These are phyloP conservation scores for Synanthedon formicaeformis DNA, from an alignment of 2,888 invertebrate genomes.

Conservation along the genomic window DNA sequence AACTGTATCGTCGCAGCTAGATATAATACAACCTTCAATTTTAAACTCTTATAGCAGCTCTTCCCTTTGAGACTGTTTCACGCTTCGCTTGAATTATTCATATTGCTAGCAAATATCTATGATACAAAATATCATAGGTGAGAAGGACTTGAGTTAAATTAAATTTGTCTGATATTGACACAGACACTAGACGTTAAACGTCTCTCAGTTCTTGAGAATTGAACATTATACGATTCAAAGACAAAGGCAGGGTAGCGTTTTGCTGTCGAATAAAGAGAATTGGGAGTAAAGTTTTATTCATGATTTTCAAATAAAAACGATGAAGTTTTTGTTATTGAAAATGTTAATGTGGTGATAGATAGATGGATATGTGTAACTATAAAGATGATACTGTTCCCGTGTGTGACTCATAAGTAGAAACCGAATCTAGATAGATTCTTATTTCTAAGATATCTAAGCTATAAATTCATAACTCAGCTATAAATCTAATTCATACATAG, in stretches of 20 bases:
- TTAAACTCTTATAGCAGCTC: slow-evolving; percentile 47
- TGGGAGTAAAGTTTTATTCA: no score
- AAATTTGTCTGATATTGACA: slow-evolving; percentile 8
- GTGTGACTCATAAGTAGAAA: no score
- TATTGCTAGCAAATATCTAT: slow-evolving; percentile 47
- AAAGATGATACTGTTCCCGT: no score
- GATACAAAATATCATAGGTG: slow-evolving; percentile 37
- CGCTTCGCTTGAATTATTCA: slow-evolving; percentile 56
- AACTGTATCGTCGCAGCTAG: slow-evolving; percentile 9
- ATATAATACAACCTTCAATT: slow-evolving; percentile 35
- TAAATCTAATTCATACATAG: no score
- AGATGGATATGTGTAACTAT: no score
- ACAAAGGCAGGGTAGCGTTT: background rate
- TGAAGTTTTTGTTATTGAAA: no score
- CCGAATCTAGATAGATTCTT: no score
- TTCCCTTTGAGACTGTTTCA: slow-evolving; percentile 58
- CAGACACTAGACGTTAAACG: slow-evolving; percentile 11
- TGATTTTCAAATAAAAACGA: no score
- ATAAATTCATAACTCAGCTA: no score
- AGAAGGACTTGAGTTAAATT: slow-evolving; percentile 14
- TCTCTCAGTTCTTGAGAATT: slow-evolving; percentile 6
- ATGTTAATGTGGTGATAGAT: no score
- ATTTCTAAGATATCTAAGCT: no score
- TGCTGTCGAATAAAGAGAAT: no score
- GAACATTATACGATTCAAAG: background rate